Evolutionary conservation across 2,797 vertebrate species (phyloP), one percentile per base, ranked within the genome.

Genomic region (Hybognathus amarus): DNA sequence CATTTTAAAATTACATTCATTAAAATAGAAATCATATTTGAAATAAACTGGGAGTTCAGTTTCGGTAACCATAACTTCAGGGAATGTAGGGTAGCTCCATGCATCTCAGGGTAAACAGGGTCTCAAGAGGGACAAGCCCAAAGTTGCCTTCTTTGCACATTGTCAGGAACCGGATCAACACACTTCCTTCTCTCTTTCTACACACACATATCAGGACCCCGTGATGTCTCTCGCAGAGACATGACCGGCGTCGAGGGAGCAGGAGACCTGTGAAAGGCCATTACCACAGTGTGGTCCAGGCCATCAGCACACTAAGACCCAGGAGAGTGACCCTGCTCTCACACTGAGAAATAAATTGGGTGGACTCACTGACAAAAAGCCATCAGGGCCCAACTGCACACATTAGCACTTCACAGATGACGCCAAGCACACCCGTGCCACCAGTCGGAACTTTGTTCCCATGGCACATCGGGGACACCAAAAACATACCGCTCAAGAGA

Each of bases 371-470:
- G 82, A 89, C 88, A 87, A 92, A 94, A 92, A 82, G 68, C 89
- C 89, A 91, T 86, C 80, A 76, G 89, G 92, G 92, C 83, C 91
- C 93, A 94, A 89, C 93, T 92, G 94, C 92, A 92, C 92, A 92
- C 93, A 95, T 95, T 94, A 96, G 93, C 95, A 94, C 94, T 91
- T 93, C 79, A 93, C 90, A 92, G 91, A 88, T 90, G 89, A 92
- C 84, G 87, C 87, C 80, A 24, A 79, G 88, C 90, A 89, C 90
- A 91, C 88, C 91, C 85, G 83, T 83, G 87, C 83, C 83, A 84
- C 68, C 90, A 88, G 85, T 68, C 12, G 87, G 87, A 91, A 90
- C 90, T 88, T 80, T 82, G 86, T 54, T 87, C 85, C 82, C 83
- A 86, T 89, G 85, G 67, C 84, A 85, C 81, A 71, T 84, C 81